These are phyloP conservation scores for Bombycilla garrulus DNA, from an alignment of 2,113 vertebrate species.

Conservation along the genomic window DNA sequence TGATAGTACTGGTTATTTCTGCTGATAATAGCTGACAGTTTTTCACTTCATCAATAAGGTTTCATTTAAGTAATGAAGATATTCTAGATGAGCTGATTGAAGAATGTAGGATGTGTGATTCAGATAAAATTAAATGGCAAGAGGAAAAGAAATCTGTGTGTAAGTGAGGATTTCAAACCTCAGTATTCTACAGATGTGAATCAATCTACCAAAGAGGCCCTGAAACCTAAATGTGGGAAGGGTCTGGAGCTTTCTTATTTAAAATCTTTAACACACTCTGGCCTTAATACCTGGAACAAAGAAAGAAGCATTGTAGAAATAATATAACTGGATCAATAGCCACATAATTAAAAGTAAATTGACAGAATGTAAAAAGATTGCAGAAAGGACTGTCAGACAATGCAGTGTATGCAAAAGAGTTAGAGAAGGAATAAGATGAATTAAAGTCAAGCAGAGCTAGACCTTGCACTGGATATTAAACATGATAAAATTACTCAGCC, in stretches of 20 bases:
- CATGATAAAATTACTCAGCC: neutral
- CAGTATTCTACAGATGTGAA: neutral
- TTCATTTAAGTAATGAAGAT: slow-evolving; percentile 6
- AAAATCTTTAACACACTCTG: neutral
- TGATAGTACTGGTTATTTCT: slow-evolving; percentile 9
- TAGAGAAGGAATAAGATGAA: neutral
- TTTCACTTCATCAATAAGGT: neutral
- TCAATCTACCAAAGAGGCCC: neutral
- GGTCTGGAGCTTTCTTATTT: neutral
- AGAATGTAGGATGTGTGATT: neutral
- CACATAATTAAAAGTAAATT: neutral
- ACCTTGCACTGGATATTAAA: neutral
- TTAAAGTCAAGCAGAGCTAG: neutral
- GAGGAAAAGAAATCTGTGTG: neutral
- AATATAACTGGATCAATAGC: neutral
- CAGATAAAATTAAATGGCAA: neutral
- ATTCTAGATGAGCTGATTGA: neutral
- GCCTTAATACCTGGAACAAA: neutral
- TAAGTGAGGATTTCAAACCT: neutral
- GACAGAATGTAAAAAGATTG: neutral
- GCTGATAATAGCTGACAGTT: neutral
- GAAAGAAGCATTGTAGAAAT: neutral
- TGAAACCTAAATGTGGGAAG: neutral
- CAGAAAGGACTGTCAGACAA: neutral
- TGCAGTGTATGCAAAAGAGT: neutral